Percentiles rank a stretch among this genome's conserved stretches.
phyloP scores from a whole-genome alignment of 2,113 vertebrate species.

The Oryzias curvinotus region DNA sequence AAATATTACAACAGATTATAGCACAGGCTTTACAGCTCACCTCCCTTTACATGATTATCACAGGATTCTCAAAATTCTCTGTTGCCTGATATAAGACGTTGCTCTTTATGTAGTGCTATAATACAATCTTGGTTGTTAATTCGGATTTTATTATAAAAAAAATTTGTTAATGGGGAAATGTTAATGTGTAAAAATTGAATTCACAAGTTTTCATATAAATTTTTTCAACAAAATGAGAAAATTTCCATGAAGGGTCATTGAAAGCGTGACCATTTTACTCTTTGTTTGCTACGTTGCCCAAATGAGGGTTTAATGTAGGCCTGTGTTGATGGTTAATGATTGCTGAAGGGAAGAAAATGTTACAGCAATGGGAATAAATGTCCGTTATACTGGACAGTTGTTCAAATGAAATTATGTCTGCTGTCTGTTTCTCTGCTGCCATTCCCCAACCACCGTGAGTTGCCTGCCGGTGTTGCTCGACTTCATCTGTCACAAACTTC shows the following conservation, averaged over 20 bases:
- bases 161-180: too few species aligned
- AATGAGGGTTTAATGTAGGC: background rate
- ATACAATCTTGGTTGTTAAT: too few species aligned
- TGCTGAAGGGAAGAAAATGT: background rate
- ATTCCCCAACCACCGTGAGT: background rate
- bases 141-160: too few species aligned
- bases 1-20: background rate
- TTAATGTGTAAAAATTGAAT: too few species aligned
- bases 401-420: background rate
- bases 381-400: background rate
- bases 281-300: background rate
- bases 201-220: too few species aligned
- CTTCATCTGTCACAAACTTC: background rate
- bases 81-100: too few species aligned
- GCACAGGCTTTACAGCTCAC: background rate
- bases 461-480: background rate
- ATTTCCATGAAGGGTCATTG: too few species aligned
- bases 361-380: background rate
- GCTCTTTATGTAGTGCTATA: too few species aligned
- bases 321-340: background rate
- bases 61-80: background rate
- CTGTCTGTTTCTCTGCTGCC: background rate
- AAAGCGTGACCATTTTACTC: too few species aligned
- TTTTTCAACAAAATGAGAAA: too few species aligned
- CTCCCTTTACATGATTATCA: background rate